Percentiles rank a stretch among this genome's conserved stretches.
phyloP scores from a whole-genome alignment of 2,888 invertebrate genomes.

The Catocala sponsa region DNA sequence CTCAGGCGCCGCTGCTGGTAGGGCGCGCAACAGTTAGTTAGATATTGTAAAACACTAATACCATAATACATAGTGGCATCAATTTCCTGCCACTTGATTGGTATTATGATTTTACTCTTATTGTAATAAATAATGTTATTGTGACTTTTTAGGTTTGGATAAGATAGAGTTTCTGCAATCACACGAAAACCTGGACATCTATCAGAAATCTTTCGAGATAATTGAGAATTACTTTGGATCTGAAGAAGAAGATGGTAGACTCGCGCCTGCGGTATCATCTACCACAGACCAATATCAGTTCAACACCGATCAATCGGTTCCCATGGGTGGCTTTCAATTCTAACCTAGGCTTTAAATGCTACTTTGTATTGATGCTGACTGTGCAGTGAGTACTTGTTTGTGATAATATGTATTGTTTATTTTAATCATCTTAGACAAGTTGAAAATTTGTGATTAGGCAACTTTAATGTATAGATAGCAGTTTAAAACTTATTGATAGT shows the following conservation, averaged over 20 bases:
- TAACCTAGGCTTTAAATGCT: conserved; percentile 76
- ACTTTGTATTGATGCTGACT: conserved; percentile 55
- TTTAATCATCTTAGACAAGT: conserved; percentile 22
- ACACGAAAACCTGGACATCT: conserved; percentile 98
- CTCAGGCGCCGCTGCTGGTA: too few relatives aligned
- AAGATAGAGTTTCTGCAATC: conserved; percentile 99
- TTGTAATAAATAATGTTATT: conserved; percentile 3
- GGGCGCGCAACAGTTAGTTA: too few relatives aligned
- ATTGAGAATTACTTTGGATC: conserved; percentile 98
- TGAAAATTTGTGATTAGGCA: conserved; percentile 17
- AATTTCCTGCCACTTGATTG: too few relatives aligned
- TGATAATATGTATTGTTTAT: conserved; percentile 43
- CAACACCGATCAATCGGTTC: conserved; percentile 91
- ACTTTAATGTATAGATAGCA: conserved; percentile 22
- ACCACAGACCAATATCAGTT: conserved; percentile 92
- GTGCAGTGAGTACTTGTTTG: conserved; percentile 60
- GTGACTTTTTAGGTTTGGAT: conserved; percentile 92
- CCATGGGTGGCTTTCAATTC: conserved; percentile 94
- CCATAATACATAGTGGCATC: too few relatives aligned
- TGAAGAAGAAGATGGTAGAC: conserved; percentile 95
- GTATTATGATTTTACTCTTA: neutral
- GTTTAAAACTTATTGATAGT: conserved; percentile 20
- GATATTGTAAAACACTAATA: too few relatives aligned
- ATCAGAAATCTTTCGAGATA: conserved; percentile 98
- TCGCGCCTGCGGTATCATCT: conserved; percentile 94